Evolutionary conservation across 2,888 invertebrate genomes (phyloP), one percentile per base, ranked within the genome.

Genomic region (Digitonthophagus gazella): DNA sequence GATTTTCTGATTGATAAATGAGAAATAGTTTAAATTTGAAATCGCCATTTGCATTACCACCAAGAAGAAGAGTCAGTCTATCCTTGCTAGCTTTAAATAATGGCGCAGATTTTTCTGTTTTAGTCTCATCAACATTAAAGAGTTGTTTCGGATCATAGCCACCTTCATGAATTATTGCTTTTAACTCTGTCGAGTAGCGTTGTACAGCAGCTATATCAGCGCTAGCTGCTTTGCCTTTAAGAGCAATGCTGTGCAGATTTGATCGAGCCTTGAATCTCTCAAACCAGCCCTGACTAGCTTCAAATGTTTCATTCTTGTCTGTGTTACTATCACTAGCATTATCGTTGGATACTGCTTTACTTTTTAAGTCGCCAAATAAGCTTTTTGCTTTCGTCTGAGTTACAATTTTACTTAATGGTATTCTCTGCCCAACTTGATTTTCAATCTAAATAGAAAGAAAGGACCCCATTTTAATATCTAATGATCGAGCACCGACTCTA

Each of bases 181-280:
- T 64, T 20, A 22, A 28, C 20, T 22, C 22, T 16, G 3, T 15
- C 2, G 14, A 15, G 15, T 14, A 65, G 44, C 44, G 14, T 15
- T 65, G 44, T n/a, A 15, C 28, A 16, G 14, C 56, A 56, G 15
- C 15, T 54, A 16, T 57, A 44, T 44, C 54, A 8, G 6, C 54
- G n/a, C 54, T 44, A n/a, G 54, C 6, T 44, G 54, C 54, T 44
- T 44, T n/a, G 6, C 54, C 54, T n/a, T 44, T 44, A 6, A 44
- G n/a, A 8, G 54, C 54, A 6, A 61, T 19, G 55, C 20, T 66
- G 66, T 66, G 66, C 56, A 66, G 66, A 57, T 57, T 66, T 8
- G 57, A 19, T 57, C 57, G 18, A 19, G 66, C 18, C 57, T 66
- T 66, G 57, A 57, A 66, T 66, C 57, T 66, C 57, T 66, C 57